phyloP scores from a whole-genome alignment of 2,797 vertebrate genomes.

The Gastrophryne carolinensis region DNA sequence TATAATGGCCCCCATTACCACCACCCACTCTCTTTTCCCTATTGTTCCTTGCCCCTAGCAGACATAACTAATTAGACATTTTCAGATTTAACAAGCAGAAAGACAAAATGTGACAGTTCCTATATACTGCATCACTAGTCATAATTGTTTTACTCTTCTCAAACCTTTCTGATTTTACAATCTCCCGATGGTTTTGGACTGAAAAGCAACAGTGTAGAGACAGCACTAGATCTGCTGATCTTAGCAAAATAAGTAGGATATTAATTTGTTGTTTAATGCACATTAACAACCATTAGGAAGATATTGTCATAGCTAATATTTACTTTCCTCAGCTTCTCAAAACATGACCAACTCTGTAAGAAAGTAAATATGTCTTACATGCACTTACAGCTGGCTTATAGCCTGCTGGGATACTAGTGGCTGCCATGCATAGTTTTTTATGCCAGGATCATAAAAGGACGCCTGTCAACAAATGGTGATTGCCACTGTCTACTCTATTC shows the following conservation, averaged over 20 bases:
- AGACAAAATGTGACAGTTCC: conserved; percentile 78
- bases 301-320: not conserved
- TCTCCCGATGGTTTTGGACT: conserved; percentile 43
- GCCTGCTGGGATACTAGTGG: not conserved
- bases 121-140: conserved; percentile 66
- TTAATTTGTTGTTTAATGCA: conserved; percentile 51
- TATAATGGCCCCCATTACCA: conserved; percentile 55
- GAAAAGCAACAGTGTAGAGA: conserved; percentile 59
- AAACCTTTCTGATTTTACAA: conserved; percentile 49
- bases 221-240: conserved; percentile 66
- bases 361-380: not conserved
- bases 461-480: not conserved
- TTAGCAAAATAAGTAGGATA: conserved; percentile 59
- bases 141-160: conserved; percentile 42
- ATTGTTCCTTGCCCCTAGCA: conserved; percentile 54
- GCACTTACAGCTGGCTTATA: not conserved
- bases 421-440: not conserved
- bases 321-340: not conserved
- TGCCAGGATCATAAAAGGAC: not conserved
- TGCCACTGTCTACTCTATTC: not conserved
- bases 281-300: not conserved
- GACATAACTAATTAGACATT: conserved; percentile 77
- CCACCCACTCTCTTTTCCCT: conserved; percentile 41
- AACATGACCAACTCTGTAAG: not conserved
- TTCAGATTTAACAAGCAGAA: conserved; percentile 83